Percentiles rank a stretch among this genome's conserved stretches.
Evolutionary conservation across 2,888 invertebrate species (phyloP).

Genomic region (Oegoconia quadripuncta): DNA sequence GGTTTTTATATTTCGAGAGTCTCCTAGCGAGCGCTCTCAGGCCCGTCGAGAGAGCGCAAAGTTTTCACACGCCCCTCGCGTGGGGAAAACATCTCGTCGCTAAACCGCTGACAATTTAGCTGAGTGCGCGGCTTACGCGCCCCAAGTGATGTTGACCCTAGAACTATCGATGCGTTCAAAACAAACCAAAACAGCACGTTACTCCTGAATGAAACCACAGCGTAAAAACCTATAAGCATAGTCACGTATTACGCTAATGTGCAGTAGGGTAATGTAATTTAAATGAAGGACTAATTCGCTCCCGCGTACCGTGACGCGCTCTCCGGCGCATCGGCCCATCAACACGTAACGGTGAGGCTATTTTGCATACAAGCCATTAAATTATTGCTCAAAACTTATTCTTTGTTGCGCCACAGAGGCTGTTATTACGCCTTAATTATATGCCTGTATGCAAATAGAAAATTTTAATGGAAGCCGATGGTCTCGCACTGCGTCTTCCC

Average conservation of each 20-base stretch:
- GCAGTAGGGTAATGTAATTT: slow-evolving; percentile 67
- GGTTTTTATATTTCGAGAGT: slow-evolving; percentile 75
- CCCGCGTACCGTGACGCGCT: slow-evolving; percentile 72
- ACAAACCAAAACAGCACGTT: slow-evolving; percentile 38
- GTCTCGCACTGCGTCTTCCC: slow-evolving; percentile 48
- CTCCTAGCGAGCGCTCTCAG: slow-evolving; percentile 53
- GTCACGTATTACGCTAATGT: slow-evolving; percentile 58
- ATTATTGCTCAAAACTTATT: slow-evolving; percentile 79
- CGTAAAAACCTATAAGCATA: slow-evolving; percentile 49
- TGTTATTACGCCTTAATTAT: slow-evolving; percentile 76
- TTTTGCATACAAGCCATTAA: slow-evolving; percentile 79
- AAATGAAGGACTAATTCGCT: slow-evolving; percentile 75
- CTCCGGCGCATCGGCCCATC: slow-evolving; percentile 70
- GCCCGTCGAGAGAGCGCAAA: slow-evolving; percentile 43
- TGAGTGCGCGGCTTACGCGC: slow-evolving; percentile 25
- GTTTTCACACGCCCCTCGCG: slow-evolving; percentile 68
- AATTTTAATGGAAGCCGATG: slow-evolving; percentile 68
- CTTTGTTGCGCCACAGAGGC: slow-evolving; percentile 75
- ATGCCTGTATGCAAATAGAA: slow-evolving; percentile 74
- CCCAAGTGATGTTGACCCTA: slow-evolving; percentile 45
- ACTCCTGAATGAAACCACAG: slow-evolving; percentile 41
- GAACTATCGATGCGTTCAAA: slow-evolving; percentile 49
- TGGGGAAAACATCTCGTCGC: slow-evolving; percentile 46
- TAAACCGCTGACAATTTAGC: slow-evolving; percentile 25
- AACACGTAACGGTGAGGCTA: slow-evolving; percentile 74